Percentiles rank a stretch among this genome's conserved stretches.
These are phyloP conservation scores for Istiophorus platypterus DNA, from an alignment of 2,113 vertebrate species.

Conservation along the genomic window DNA sequence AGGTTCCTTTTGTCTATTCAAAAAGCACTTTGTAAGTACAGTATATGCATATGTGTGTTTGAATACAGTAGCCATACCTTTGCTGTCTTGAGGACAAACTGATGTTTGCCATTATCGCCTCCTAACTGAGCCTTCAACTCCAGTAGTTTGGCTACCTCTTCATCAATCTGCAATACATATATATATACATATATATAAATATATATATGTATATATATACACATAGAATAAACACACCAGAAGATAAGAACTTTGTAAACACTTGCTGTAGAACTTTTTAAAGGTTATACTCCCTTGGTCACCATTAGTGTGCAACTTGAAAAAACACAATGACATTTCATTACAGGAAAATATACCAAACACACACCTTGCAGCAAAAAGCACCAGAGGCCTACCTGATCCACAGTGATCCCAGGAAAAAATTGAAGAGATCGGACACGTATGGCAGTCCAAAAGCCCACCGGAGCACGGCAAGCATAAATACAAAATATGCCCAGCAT, in stretches of 20 bases:
- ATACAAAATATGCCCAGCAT: slow-evolving; percentile 66
- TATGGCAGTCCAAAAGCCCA: slow-evolving; percentile 44
- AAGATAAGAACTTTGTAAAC: neutral
- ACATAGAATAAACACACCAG: slow-evolving; percentile 1
- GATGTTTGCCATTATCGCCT: slow-evolving; percentile 90
- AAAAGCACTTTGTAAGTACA: neutral
- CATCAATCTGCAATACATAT: slow-evolving; percentile 81
- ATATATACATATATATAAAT: slow-evolving; percentile 7
- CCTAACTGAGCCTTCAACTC: slow-evolving; percentile 91
- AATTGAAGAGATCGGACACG: slow-evolving; percentile 48
- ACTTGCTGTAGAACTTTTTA: neutral
- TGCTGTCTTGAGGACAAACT: slow-evolving; percentile 96
- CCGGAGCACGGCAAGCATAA: slow-evolving; percentile 67
- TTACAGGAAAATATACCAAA: neutral
- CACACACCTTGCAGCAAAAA: neutral
- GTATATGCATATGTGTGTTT: neutral
- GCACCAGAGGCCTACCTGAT: slow-evolving; percentile 77
- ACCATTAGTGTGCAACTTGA: neutral
- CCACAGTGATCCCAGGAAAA: slow-evolving; percentile 74
- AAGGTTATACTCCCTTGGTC: neutral
- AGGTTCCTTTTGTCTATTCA: neutral
- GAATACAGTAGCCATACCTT: slow-evolving; percentile 86
- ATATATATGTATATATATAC: neutral
- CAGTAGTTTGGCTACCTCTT: slow-evolving; percentile 93
- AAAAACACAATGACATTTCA: neutral